Evolutionary conservation across 2,888 invertebrate species (phyloP).

Genomic region (Blomia tropicalis): DNA sequence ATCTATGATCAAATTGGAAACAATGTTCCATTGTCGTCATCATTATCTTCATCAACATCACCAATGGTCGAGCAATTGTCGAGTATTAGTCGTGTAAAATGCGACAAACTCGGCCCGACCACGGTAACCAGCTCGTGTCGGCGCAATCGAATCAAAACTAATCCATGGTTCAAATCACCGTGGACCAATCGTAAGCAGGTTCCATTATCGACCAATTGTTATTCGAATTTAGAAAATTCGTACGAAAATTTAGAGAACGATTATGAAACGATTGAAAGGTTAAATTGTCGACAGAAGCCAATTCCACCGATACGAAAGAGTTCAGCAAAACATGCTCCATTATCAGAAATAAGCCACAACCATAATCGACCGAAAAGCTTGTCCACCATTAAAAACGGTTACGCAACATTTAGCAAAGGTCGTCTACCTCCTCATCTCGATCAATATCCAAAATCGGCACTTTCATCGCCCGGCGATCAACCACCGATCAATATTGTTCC

Average conservation of each 20-base stretch:
- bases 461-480: not conserved
- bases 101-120: not conserved
- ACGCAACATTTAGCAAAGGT: not conserved
- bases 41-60: not conserved
- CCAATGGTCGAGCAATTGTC: not conserved
- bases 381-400: not conserved
- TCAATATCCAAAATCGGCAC: not conserved
- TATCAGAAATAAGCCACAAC: not conserved
- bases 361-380: not conserved
- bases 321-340: not conserved
- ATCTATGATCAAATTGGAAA: not conserved
- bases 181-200: not conserved
- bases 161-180: slow-evolving; percentile 9
- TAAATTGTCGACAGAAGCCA: not conserved
- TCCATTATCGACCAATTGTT: not conserved
- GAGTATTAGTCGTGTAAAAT: not conserved
- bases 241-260: not conserved
- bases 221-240: not conserved
- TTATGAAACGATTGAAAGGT: not conserved
- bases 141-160: not conserved
- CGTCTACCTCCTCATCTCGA: not conserved
- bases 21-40: not conserved
- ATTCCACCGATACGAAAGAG: not conserved
- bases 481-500: not conserved
- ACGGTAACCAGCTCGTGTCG: not conserved